Percentiles rank a stretch among this genome's conserved stretches.
Evolutionary conservation across 2,888 invertebrate genomes (phyloP).

Genomic region (Phengaris alcon): DNA sequence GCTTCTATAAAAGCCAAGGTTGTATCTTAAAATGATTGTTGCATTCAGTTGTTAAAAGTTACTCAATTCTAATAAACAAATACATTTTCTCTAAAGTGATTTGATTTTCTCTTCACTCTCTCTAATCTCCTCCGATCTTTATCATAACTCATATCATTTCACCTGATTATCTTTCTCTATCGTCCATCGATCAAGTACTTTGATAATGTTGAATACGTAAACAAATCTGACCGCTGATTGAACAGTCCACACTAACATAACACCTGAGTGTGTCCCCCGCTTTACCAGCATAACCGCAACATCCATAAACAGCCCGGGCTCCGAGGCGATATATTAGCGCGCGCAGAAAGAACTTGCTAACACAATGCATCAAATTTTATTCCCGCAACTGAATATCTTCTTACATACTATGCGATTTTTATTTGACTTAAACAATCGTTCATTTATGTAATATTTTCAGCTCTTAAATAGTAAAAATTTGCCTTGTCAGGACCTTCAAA

Average conservation of each 20-base stretch:
- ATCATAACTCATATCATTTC: too few relatives aligned
- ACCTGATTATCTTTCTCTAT: too few relatives aligned
- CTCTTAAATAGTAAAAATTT: too few relatives aligned
- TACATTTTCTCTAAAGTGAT: too few relatives aligned
- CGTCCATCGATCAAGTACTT: too few relatives aligned
- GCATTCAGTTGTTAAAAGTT: background rate
- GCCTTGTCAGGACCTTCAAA: too few relatives aligned
- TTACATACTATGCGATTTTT: background rate
- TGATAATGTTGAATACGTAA: too few relatives aligned
- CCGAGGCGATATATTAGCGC: conserved; percentile 37
- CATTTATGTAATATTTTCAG: background rate
- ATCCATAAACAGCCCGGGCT: conserved; percentile 19
- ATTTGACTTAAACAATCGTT: background rate
- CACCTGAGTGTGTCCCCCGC: conserved; percentile 31
- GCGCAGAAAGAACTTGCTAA: conserved; percentile 31
- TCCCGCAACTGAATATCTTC: conserved; percentile 3
- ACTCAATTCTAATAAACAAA: too few relatives aligned
- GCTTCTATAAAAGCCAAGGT: conserved; percentile 21
- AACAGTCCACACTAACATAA: conserved; percentile 12
- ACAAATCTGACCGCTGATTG: too few relatives aligned
- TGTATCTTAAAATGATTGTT: conserved; percentile 1
- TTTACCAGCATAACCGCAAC: conserved; percentile 18
- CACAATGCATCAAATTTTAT: conserved; percentile 29
- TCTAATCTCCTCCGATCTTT: too few relatives aligned
- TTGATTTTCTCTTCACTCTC: too few relatives aligned